Conservation (phyloP, 2,797 vertebrate genomes). For the Propithecus perrieri region DNA sequence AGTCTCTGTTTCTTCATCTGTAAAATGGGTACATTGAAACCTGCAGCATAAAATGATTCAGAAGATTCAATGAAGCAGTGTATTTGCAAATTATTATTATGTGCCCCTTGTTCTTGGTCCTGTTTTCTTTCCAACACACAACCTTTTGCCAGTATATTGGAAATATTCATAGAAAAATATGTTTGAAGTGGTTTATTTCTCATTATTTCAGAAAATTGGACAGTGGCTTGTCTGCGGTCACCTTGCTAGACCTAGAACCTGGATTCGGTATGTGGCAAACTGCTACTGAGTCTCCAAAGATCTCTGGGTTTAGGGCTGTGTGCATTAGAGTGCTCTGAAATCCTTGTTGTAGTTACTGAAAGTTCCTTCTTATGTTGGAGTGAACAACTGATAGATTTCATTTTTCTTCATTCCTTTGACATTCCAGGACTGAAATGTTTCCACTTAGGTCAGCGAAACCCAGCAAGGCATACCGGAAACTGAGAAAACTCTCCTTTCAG, state of each 20-base stretch:
- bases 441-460: conserved; percentile 58
- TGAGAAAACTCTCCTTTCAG: conserved; percentile 44
- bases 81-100: not conserved
- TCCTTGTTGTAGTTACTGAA: not conserved
- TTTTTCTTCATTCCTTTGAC: conserved; percentile 63
- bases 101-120: not conserved
- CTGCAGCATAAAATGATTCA: not conserved
- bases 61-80: not conserved
- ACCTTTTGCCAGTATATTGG: not conserved
- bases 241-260: not conserved
- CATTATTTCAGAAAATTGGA: not conserved
- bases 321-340: not conserved
- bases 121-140: not conserved
- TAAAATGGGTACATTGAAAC: not conserved
- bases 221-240: not conserved
- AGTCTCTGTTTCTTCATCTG: not conserved
- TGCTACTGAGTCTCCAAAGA: not conserved
- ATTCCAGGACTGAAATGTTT: conserved; percentile 61
- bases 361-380: not conserved
- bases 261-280: not conserved
- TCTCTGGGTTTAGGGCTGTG: not conserved
- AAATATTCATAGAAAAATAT: not conserved
- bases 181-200: not conserved
- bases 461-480: conserved; percentile 49
- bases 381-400: conserved; percentile 8